phyloP scores from a whole-genome alignment of 2,113 vertebrate genomes.

The Orthonyx spaldingii region DNA sequence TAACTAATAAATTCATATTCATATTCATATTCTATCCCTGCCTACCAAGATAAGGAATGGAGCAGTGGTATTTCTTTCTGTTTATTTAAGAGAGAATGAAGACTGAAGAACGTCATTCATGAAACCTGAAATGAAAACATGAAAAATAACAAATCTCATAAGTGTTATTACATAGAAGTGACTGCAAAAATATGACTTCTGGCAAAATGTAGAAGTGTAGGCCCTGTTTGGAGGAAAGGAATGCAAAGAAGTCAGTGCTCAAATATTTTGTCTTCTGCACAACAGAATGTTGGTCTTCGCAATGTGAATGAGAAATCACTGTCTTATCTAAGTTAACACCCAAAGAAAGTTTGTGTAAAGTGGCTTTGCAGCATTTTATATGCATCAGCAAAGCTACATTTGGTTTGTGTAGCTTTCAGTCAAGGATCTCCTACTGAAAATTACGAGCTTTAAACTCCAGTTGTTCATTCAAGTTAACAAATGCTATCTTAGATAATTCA shows the following conservation, averaged over 20 bases:
- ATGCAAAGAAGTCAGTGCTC: background rate
- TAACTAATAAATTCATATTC: background rate
- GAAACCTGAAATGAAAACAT: no score
- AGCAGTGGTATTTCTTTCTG: background rate
- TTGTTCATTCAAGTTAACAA: background rate
- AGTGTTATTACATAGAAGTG: background rate
- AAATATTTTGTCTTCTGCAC: background rate
- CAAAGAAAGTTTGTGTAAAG: background rate
- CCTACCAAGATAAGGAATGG: background rate
- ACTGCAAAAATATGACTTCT: background rate
- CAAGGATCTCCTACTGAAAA: background rate
- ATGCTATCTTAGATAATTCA: background rate
- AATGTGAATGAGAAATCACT: background rate
- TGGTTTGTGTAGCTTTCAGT: background rate
- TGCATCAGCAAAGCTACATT: background rate
- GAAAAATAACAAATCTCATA: no score
- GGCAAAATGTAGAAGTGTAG: background rate
- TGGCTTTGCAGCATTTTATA: background rate
- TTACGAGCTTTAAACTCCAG: background rate
- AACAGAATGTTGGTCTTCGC: background rate
- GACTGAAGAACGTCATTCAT: background rate
- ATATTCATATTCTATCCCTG: background rate
- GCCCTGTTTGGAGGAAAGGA: background rate
- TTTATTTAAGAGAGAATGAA: background rate
- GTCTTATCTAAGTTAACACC: background rate